These are phyloP conservation scores for Eudyptes chrysolophus DNA, from an alignment of 2,113 vertebrate genomes.

Conservation along the genomic window DNA sequence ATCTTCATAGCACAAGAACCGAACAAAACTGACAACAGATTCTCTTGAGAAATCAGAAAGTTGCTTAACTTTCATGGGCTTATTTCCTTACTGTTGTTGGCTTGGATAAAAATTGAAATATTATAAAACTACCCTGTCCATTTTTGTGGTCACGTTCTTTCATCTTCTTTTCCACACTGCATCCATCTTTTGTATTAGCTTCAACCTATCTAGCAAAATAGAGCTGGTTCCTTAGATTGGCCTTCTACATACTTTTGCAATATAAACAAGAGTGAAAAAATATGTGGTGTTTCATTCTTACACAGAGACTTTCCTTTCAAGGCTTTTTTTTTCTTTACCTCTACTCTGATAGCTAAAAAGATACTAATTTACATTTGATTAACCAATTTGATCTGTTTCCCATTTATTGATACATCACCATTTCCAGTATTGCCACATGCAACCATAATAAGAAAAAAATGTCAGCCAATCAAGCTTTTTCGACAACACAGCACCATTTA, in stretches of 20 bases:
- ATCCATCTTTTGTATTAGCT: not conserved
- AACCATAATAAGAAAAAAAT: not conserved
- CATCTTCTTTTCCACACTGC: not conserved
- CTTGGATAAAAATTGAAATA: not conserved
- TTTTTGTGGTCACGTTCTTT: not conserved
- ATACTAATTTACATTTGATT: not conserved
- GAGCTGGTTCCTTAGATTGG: not conserved
- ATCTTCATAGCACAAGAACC: not conserved
- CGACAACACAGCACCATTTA: not conserved
- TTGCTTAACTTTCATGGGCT: not conserved
- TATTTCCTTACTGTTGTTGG: not conserved
- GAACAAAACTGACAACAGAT: not conserved
- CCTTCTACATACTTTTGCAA: not conserved
- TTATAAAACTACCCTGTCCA: not conserved
- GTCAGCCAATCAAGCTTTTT: not conserved
- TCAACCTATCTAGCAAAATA: not conserved
- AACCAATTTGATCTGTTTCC: not conserved
- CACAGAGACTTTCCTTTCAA: not conserved
- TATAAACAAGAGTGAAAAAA: not conserved
- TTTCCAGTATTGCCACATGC: not conserved
- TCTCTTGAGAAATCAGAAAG: not conserved
- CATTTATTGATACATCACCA: not conserved
- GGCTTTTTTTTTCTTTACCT: not conserved
- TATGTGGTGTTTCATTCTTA: not conserved
- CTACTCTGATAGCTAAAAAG: not conserved